phyloP scores from a whole-genome alignment of 2,888 invertebrate genomes.

The Agonopterix alstromeriana region DNA sequence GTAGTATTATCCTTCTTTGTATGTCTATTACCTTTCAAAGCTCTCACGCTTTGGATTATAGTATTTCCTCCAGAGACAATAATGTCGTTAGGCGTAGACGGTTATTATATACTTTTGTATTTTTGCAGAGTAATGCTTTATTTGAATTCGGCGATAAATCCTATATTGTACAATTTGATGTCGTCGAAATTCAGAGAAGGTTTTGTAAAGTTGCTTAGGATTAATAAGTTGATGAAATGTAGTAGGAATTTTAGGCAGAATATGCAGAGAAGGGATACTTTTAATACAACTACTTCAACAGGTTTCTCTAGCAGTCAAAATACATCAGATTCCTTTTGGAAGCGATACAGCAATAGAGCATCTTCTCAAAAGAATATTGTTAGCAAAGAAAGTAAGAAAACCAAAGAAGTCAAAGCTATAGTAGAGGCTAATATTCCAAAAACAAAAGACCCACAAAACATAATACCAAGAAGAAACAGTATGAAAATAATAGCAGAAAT shows the following conservation, averaged over 20 bases:
- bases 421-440: slow-evolving; percentile 21
- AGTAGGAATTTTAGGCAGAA: slow-evolving; percentile 63
- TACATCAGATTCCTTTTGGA: slow-evolving; percentile 79
- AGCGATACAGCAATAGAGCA: slow-evolving; percentile 75
- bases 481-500: slow-evolving; percentile 65
- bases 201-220: slow-evolving; percentile 80
- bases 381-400: slow-evolving; percentile 46
- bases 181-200: slow-evolving; percentile 93
- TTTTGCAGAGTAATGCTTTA: slow-evolving; percentile 92
- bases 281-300: slow-evolving; percentile 80
- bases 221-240: slow-evolving; percentile 63
- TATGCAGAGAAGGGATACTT: slow-evolving; percentile 80
- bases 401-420: slow-evolving; percentile 33
- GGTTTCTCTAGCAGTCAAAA: slow-evolving; percentile 77
- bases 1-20: slow-evolving; percentile 94
- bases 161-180: slow-evolving; percentile 93
- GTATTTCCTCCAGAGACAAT: slow-evolving; percentile 83
- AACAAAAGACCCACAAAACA: neutral
- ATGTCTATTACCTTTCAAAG: slow-evolving; percentile 92
- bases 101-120: slow-evolving; percentile 88
- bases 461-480: slow-evolving; percentile 61
- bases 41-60: slow-evolving; percentile 91
- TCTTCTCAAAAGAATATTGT: neutral
- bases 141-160: slow-evolving; percentile 93
- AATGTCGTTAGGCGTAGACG: slow-evolving; percentile 84